Percentiles rank a stretch among this genome's conserved stretches.
These are phyloP conservation scores for Nibea albiflora DNA, from an alignment of 2,113 vertebrate genomes.

Conservation along the genomic window DNA sequence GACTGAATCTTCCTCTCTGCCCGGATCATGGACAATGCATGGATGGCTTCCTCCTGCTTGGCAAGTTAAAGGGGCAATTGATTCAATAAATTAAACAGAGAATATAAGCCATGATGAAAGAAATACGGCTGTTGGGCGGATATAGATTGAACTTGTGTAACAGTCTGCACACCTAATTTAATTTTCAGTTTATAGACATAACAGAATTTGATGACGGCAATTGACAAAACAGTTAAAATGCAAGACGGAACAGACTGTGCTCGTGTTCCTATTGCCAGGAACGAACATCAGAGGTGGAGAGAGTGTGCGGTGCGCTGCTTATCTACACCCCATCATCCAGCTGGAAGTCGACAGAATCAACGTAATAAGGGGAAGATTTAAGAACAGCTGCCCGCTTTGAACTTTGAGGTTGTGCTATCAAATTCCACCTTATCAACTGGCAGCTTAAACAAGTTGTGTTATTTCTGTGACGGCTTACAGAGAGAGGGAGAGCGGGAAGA, in stretches of 20 bases:
- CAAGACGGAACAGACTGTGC: conserved; percentile 64
- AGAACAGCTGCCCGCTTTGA: conserved; percentile 72
- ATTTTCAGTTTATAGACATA: conserved; percentile 75
- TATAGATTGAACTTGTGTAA: conserved; percentile 67
- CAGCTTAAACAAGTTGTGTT: conserved; percentile 68
- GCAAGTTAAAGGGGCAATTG: conserved; percentile 74
- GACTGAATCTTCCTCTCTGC: conserved; percentile 71
- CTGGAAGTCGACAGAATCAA: conserved; percentile 61
- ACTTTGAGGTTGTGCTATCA: conserved; percentile 67
- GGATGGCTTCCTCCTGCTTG: conserved; percentile 72
- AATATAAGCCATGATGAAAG: conserved; percentile 71
- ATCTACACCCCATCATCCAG: conserved; percentile 64
- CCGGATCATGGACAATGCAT: conserved; percentile 72
- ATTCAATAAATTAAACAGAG: conserved; percentile 74
- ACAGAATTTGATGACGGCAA: conserved; percentile 66
- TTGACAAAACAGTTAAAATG: conserved; percentile 73
- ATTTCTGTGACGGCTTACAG: conserved; percentile 66
- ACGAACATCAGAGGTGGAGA: conserved; percentile 48
- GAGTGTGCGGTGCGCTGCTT: conserved; percentile 33
- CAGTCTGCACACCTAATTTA: conserved; percentile 75
- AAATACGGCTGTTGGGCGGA: conserved; percentile 51
- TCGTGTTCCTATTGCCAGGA: conserved; percentile 47
- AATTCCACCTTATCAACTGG: conserved; percentile 72
- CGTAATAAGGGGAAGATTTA: conserved; percentile 66
- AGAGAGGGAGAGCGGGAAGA: conserved; percentile 20